phyloP scores from a whole-genome alignment of 2,888 invertebrate species.

The Cyclophora albipunctata region DNA sequence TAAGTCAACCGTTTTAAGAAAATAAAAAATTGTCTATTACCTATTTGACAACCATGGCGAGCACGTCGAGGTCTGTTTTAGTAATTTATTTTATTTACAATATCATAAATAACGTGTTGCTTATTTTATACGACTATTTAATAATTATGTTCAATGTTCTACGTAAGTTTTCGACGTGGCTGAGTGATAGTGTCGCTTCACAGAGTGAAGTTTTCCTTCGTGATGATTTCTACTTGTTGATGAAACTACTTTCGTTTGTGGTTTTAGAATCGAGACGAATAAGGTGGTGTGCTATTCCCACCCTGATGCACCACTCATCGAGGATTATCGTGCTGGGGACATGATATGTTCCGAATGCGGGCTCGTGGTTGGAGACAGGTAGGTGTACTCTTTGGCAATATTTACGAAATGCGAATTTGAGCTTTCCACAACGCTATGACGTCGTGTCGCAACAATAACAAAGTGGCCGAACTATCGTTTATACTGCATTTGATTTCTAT shows the following conservation, averaged over 20 bases:
- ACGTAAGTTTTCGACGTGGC: slow-evolving; percentile 39
- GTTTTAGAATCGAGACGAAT: slow-evolving; percentile 80
- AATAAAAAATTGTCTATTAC: slow-evolving; percentile 33
- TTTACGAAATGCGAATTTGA: slow-evolving; percentile 36
- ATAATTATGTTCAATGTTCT: slow-evolving; percentile 30
- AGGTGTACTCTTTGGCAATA: slow-evolving; percentile 40
- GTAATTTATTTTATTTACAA: slow-evolving; percentile 49
- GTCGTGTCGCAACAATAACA: slow-evolving; percentile 35
- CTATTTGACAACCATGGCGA: slow-evolving; percentile 76
- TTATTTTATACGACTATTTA: slow-evolving; percentile 32
- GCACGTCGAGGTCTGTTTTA: slow-evolving; percentile 79
- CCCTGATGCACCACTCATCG: slow-evolving; percentile 96
- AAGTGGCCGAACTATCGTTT: slow-evolving; percentile 30
- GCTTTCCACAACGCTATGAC: slow-evolving; percentile 31
- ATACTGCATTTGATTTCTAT: slow-evolving; percentile 38
- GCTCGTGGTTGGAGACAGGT: slow-evolving; percentile 99
- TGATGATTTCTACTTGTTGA: slow-evolving; percentile 53
- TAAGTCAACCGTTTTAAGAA: background rate
- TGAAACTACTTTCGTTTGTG: slow-evolving; percentile 53
- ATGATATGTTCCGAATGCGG: slow-evolving; percentile 99
- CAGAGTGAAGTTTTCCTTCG: slow-evolving; percentile 28
- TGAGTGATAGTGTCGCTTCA: slow-evolving; percentile 21
- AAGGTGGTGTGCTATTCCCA: slow-evolving; percentile 94
- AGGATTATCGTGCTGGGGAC: slow-evolving; percentile 99
- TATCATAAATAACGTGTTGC: slow-evolving; percentile 31